Percentiles rank a stretch among this genome's conserved stretches.
Conservation (phyloP, 1,140 invertebrate genomes). For the Drosophila kurseongensis region DNA sequence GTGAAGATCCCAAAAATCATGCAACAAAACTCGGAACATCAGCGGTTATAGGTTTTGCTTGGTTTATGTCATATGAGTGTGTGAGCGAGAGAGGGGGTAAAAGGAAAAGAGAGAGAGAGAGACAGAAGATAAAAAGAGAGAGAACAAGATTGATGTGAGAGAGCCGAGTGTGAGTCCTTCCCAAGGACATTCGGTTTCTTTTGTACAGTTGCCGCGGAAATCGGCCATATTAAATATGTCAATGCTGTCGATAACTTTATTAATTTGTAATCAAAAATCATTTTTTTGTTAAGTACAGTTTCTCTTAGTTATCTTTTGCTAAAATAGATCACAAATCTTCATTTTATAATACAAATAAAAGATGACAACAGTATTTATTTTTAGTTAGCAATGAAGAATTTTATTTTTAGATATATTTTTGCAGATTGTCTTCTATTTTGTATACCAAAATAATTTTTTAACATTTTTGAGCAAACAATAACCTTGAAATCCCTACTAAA, state of each 20-base stretch:
- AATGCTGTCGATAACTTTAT: background rate
- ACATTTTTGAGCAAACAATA: too few species aligned
- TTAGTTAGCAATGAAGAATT: too few species aligned
- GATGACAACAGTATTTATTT: too few species aligned
- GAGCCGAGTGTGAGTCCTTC: slow-evolving; percentile 1
- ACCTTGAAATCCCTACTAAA: background rate
- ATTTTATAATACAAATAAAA: too few species aligned
- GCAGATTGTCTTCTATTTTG: too few species aligned
- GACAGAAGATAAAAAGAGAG: slow-evolving; percentile 19
- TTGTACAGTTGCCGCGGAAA: slow-evolving; percentile 6
- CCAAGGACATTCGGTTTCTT: background rate
- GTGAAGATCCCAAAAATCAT: slow-evolving; percentile 42
- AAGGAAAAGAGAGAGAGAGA: slow-evolving; percentile 4
- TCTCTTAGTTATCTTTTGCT: too few species aligned
- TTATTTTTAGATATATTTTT: too few species aligned
- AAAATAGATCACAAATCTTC: too few species aligned
- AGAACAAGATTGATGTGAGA: slow-evolving; percentile 10
- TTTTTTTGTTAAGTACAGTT: background rate
- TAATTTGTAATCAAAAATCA: background rate
- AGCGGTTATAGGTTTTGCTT: slow-evolving; percentile 16
- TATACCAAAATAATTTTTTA: too few species aligned
- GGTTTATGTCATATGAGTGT: slow-evolving; percentile 34
- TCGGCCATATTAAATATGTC: background rate
- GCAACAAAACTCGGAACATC: slow-evolving; percentile 38
- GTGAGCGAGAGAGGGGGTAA: background rate